Evolutionary conservation across 1,140 invertebrate species (phyloP).

Genomic region (Cydia pomonella): DNA sequence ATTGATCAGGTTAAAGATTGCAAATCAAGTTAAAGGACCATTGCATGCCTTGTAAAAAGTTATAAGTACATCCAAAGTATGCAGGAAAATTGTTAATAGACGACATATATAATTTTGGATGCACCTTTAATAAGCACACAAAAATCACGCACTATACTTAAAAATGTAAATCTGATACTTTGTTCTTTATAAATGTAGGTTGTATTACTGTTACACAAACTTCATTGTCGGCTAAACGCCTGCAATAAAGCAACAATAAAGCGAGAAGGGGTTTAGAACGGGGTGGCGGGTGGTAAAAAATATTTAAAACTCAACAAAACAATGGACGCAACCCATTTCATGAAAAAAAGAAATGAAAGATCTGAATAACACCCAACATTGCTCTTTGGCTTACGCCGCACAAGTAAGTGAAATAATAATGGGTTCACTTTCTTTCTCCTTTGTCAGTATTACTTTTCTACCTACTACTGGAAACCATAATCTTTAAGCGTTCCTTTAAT

Average conservation of each 20-base stretch:
- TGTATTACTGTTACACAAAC: constrained; percentile 53
- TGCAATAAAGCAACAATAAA: constrained; percentile 61
- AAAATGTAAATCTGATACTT: background rate
- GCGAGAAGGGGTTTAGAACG: constrained; percentile 41
- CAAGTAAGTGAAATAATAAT: constrained; percentile 49
- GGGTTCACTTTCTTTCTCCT: constrained; percentile 40
- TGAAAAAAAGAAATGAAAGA: constrained; percentile 63
- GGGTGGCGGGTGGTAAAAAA: constrained; percentile 51
- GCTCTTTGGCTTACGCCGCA: constrained; percentile 45
- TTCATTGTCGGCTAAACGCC: constrained; percentile 46
- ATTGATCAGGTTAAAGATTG: background rate
- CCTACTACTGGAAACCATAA: constrained; percentile 38
- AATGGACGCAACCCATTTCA: constrained; percentile 52
- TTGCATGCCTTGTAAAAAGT: background rate
- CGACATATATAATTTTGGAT: background rate
- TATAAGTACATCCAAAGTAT: too few relatives aligned
- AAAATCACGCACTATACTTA: background rate
- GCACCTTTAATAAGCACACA: background rate
- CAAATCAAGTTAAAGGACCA: too few relatives aligned
- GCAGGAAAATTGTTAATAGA: too few relatives aligned
- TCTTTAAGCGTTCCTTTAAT: constrained; percentile 34
- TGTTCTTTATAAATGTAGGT: constrained; percentile 34
- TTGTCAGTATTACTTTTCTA: constrained; percentile 33
- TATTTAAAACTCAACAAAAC: constrained; percentile 54
- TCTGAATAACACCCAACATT: constrained; percentile 45